Evolutionary conservation across 37 sponge, comb jelly and placozoan species (phyloP).

Genomic region (Hormiphora californensis): DNA sequence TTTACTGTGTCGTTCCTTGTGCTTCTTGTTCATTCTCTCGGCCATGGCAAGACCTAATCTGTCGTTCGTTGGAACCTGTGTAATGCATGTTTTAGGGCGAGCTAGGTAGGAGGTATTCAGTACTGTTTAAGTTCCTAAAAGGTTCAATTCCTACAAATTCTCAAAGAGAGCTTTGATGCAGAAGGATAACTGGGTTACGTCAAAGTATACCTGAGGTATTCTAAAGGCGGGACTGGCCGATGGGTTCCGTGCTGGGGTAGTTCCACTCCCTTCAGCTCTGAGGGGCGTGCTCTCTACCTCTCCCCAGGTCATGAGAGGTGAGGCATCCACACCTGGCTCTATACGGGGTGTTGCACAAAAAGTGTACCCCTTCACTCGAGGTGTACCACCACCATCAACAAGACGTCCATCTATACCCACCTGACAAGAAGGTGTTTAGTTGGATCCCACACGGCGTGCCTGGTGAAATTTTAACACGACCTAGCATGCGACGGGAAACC

Average conservation of each 20-base stretch:
- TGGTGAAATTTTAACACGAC: no score
- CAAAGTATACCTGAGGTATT: conserved; percentile 69
- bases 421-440: conserved; percentile 35
- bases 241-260: conserved; percentile 46
- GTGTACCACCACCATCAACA: conserved; percentile 58
- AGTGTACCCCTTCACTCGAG: conserved; percentile 78
- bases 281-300: conserved; percentile 80
- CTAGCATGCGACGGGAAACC: no score
- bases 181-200: background rate
- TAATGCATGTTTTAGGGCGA: no score
- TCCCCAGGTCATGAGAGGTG: conserved; percentile 96
- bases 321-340: conserved; percentile 86
- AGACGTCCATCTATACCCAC: conserved; percentile 80
- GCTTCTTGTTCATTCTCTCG: conserved; percentile 3
- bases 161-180: no score
- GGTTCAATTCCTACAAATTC: no score
- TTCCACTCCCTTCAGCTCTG: conserved; percentile 62
- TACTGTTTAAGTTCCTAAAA: no score
- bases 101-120: no score
- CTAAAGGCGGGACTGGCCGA: conserved; percentile 79
- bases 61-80: conserved; percentile 29
- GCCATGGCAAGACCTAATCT: conserved; percentile 15
- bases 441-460: no score
- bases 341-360: conserved; percentile 80
- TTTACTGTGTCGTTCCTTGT: conserved; percentile 32